Conservation (phyloP, 2,113 vertebrate species). For the human region GRCh38 chr2:22000501-22001000, state of each 20-base stretch:
- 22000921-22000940: background rate
- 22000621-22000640: rapidly evolving
- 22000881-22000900: background rate
- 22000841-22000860: background rate
- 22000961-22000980: constrained; percentile 40
- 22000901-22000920: background rate
- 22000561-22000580: background rate
- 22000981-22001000: constrained; percentile 12
- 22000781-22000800: background rate
- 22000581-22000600: background rate
- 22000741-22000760: background rate
- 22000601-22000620: background rate
- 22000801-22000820: background rate
- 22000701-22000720: background rate
- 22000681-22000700: background rate
- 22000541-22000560: background rate
- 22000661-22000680: background rate
- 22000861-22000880: background rate
- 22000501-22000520: background rate
- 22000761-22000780: background rate
- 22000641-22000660: background rate
- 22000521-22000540: background rate
- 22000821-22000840: background rate
- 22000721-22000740: background rate
- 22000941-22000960: background rate